Evolutionary conservation across 2,888 invertebrate genomes (phyloP).

Genomic region (Eustalomyia histrio): DNA sequence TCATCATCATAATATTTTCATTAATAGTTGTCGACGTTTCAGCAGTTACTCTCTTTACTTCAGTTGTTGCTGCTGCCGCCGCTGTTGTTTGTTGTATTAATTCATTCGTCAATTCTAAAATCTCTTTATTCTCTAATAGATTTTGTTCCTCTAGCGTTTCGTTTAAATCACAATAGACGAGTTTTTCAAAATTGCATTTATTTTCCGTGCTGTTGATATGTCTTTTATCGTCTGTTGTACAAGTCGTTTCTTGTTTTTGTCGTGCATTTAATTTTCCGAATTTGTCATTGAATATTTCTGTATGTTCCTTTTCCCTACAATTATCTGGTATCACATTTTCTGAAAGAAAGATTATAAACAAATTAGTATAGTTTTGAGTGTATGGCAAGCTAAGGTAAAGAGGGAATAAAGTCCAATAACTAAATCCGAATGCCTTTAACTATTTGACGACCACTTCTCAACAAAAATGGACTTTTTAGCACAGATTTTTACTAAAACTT

Average conservation of each 20-base stretch:
- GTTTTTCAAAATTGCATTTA: constrained; percentile 41
- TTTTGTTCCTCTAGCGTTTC: constrained; percentile 62
- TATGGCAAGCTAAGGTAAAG: no score
- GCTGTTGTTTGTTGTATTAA: constrained; percentile 1
- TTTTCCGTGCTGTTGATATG: constrained; percentile 5
- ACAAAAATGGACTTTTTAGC: no score
- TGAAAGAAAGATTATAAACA: neutral
- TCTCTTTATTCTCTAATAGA: constrained; percentile 60
- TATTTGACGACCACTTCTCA: no score
- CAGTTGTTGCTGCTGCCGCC: constrained; percentile 1
- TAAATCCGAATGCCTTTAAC: no score
- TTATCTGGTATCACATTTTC: constrained; percentile 2
- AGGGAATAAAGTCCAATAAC: no score
- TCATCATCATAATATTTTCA: constrained; percentile 27
- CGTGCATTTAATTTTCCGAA: neutral
- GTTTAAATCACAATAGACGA: constrained; percentile 60
- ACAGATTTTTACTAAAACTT: no score
- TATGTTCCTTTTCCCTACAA: neutral
- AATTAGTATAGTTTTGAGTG: no score
- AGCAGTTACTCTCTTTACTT: constrained; percentile 18
- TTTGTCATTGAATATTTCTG: neutral
- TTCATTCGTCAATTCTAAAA: constrained; percentile 41
- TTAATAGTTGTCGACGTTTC: constrained; percentile 16
- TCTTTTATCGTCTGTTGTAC: neutral
- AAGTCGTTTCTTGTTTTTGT: neutral